These are phyloP conservation scores for Pollenia amentaria DNA, from an alignment of 2,888 invertebrate species.

Conservation along the genomic window DNA sequence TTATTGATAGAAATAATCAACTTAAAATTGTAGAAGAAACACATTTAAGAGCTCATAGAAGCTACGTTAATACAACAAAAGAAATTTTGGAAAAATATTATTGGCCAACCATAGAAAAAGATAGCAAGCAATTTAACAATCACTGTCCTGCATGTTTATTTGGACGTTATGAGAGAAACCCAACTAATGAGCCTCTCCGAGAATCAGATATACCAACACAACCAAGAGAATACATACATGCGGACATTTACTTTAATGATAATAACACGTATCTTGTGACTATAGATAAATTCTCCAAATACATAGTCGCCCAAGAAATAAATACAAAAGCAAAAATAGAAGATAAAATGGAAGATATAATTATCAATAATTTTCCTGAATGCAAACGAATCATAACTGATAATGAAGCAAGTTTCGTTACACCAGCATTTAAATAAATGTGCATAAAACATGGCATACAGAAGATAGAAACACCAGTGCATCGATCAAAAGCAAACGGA, in stretches of 20 bases:
- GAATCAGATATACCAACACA: too few species aligned
- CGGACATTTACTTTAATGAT: too few species aligned
- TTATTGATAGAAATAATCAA: conserved; percentile 13
- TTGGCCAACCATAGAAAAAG: conserved; percentile 26
- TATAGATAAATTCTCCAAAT: conserved; percentile 27
- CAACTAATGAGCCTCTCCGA: too few species aligned
- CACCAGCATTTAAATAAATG: conserved; percentile 22
- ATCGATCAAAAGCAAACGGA: too few species aligned
- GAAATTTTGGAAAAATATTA: conserved; percentile 29
- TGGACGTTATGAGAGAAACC: conserved; percentile 19
- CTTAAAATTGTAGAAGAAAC: conserved; percentile 5
- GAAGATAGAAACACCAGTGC: not conserved
- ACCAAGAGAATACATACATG: too few species aligned
- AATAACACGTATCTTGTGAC: too few species aligned
- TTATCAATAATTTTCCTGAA: conserved; percentile 17
- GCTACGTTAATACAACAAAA: conserved; percentile 19
- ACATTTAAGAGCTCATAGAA: conserved; percentile 27
- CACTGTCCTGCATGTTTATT: conserved; percentile 21
- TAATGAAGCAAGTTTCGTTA: conserved; percentile 20
- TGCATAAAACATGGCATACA: too few species aligned
- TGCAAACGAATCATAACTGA: conserved; percentile 24
- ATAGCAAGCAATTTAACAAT: conserved; percentile 15
- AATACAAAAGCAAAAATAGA: conserved; percentile 27
- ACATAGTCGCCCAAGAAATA: conserved; percentile 6
- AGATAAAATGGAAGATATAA: conserved; percentile 28